Conservation (phyloP, 2,113 vertebrate species). For the Vimba vimba region DNA sequence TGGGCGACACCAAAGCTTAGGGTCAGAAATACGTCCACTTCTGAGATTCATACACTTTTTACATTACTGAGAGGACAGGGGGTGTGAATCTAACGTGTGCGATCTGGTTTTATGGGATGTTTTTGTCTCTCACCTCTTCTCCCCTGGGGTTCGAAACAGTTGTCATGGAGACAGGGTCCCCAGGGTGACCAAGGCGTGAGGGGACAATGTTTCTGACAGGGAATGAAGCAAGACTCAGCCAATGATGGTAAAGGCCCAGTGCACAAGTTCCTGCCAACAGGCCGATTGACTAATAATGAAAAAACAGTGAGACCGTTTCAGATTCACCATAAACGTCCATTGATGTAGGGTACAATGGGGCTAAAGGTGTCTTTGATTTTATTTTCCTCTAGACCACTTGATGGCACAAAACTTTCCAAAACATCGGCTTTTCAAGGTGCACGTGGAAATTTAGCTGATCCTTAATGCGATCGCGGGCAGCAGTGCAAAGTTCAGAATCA, state of each 20-base stretch:
- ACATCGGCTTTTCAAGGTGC: no score
- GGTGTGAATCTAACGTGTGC: background rate
- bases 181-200: slow-evolving; percentile 81
- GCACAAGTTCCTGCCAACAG: slow-evolving; percentile 78
- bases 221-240: slow-evolving; percentile 78
- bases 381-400: no score
- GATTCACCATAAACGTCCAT: background rate
- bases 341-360: background rate
- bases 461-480: no score
- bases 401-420: no score
- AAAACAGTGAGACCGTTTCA: background rate
- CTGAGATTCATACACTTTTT: background rate
- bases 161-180: slow-evolving; percentile 80
- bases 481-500: no score
- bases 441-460: no score
- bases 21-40: background rate
- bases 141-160: slow-evolving; percentile 78
- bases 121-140: slow-evolving; percentile 75
- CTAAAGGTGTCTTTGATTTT: no score
- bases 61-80: background rate
- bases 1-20: background rate
- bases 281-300: slow-evolving; percentile 73
- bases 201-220: slow-evolving; percentile 74
- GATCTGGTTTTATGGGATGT: slow-evolving; percentile 9
- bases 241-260: slow-evolving; percentile 66